Percentiles rank a stretch among this genome's conserved stretches.
phyloP scores from a whole-genome alignment of 2,888 invertebrate genomes.

The Rhamnusium bicolor region DNA sequence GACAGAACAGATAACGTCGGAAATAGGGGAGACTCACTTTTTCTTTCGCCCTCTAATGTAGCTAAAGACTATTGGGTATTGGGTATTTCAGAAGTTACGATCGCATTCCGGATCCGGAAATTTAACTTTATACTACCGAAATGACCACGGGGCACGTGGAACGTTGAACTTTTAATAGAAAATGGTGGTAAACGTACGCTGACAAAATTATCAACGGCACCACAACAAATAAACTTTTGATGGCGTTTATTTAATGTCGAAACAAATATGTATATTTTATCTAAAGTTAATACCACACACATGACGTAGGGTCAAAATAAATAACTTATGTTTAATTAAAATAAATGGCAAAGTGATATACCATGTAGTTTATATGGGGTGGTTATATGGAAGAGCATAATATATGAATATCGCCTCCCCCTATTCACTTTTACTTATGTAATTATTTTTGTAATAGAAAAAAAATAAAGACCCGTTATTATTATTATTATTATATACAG shows the following conservation, averaged over 20 bases:
- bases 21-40: slow-evolving; percentile 9
- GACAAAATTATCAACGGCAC: neutral
- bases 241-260: neutral
- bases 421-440: too few relatives aligned
- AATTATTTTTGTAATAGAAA: too few relatives aligned
- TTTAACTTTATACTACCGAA: slow-evolving; percentile 18
- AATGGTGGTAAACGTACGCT: neutral
- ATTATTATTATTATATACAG: too few relatives aligned
- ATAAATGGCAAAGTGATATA: too few relatives aligned
- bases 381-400: too few relatives aligned
- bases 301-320: too few relatives aligned
- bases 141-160: neutral
- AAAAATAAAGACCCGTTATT: too few relatives aligned
- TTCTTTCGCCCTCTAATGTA: slow-evolving; percentile 1
- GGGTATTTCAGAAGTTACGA: slow-evolving; percentile 17
- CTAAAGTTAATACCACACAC: neutral
- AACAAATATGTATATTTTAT: neutral
- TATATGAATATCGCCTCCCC: too few relatives aligned
- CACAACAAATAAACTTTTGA: neutral
- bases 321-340: too few relatives aligned
- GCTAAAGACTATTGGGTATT: slow-evolving; percentile 9
- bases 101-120: slow-evolving; percentile 12
- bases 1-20: slow-evolving; percentile 28
- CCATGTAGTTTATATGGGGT: too few relatives aligned
- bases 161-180: slow-evolving; percentile 2